These are phyloP conservation scores for Anoplopoma fimbria DNA, from an alignment of 2,113 vertebrate genomes.

Conservation along the genomic window DNA sequence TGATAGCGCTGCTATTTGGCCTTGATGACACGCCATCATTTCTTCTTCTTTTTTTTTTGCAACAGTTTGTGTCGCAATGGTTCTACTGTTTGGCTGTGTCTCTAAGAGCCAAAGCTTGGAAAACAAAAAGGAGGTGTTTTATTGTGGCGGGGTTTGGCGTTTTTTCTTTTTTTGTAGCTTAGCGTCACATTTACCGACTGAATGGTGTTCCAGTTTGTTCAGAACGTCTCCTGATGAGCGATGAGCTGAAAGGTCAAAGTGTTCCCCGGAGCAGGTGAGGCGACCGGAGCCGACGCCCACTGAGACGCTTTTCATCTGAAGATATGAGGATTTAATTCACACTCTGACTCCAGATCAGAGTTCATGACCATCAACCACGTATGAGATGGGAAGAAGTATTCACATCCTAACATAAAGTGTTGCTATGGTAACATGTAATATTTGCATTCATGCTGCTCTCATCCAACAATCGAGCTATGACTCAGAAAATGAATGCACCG, in stretches of 20 bases:
- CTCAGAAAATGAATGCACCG: no score
- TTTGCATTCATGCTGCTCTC: no score
- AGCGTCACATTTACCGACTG: conserved; percentile 6
- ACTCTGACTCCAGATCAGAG: neutral
- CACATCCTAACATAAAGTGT: neutral
- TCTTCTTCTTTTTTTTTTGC: conserved; percentile 22
- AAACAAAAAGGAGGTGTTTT: conserved; percentile 63
- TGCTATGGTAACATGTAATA: neutral
- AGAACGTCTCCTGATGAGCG: neutral
- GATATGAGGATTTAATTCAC: conserved; percentile 14
- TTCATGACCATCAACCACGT: neutral
- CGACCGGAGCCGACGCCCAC: neutral
- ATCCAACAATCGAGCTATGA: no score
- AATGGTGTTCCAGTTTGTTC: neutral
- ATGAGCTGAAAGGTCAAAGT: conserved; percentile 27
- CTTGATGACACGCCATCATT: conserved; percentile 47
- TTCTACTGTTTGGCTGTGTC: conserved; percentile 37
- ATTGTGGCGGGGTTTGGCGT: neutral
- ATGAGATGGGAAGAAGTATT: neutral
- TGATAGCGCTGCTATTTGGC: conserved; percentile 63
- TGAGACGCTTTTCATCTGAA: neutral
- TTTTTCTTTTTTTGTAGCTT: neutral
- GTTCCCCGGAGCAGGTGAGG: neutral
- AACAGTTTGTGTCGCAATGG: conserved; percentile 62
- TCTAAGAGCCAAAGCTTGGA: conserved; percentile 39